Conservation (phyloP, 1,140 invertebrate genomes). For the Drosophila repleta region DNA sequence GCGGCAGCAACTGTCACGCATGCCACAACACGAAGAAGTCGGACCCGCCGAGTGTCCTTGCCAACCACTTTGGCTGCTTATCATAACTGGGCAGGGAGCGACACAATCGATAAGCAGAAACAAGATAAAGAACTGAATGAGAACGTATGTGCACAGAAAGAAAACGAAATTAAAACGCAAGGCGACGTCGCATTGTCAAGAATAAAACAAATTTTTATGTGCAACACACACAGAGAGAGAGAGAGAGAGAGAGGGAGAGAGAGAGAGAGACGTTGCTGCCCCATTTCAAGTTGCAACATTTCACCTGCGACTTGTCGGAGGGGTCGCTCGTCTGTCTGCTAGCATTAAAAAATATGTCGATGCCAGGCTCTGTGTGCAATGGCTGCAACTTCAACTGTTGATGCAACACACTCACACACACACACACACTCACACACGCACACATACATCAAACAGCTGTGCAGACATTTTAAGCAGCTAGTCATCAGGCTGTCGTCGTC, state of each 20-base stretch:
- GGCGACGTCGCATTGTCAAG: slow-evolving; percentile 38
- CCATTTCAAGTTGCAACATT: slow-evolving; percentile 48
- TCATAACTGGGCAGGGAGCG: slow-evolving; percentile 35
- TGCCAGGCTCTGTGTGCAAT: slow-evolving; percentile 38
- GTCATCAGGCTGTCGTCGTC: slow-evolving; percentile 57
- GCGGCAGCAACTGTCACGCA: slow-evolving; percentile 53
- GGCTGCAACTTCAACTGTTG: slow-evolving; percentile 69
- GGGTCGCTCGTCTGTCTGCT: slow-evolving; percentile 42
- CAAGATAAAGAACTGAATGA: slow-evolving; percentile 58
- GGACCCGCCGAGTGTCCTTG: slow-evolving; percentile 22
- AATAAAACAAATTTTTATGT: slow-evolving; percentile 50
- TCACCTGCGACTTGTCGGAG: slow-evolving; percentile 57
- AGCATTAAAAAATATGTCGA: slow-evolving; percentile 60
- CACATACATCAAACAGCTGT: slow-evolving; percentile 63
- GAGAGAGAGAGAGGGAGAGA: neutral
- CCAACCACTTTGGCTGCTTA: slow-evolving; percentile 28
- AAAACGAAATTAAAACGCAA: slow-evolving; percentile 79
- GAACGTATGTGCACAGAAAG: slow-evolving; percentile 57
- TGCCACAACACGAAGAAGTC: slow-evolving; percentile 34
- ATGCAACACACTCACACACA: slow-evolving; percentile 63
- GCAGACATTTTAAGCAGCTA: slow-evolving; percentile 79
- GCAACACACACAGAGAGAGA: neutral
- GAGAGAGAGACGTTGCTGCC: slow-evolving; percentile 12
- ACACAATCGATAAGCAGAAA: slow-evolving; percentile 32
- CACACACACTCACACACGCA: slow-evolving; percentile 39